Evolutionary conservation across 1,140 invertebrate genomes (phyloP).

Genomic region (Caenorhabditis tropicalis): DNA sequence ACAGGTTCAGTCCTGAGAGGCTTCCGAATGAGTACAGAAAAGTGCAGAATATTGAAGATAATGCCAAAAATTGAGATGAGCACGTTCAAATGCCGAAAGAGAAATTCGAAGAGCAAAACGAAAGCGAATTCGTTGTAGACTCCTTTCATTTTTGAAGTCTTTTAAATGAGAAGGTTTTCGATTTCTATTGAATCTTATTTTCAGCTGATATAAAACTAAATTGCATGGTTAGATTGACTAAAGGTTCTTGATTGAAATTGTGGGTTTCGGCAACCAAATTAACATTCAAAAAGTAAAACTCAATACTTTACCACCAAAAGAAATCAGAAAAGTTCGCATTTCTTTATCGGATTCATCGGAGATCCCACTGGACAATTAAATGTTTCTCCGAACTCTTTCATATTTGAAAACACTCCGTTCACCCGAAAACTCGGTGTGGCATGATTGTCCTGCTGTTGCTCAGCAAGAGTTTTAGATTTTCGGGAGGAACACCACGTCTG

Average conservation of each 20-base stretch:
- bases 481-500: background rate
- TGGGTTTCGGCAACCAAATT: background rate
- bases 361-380: constrained; percentile 74
- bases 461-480: background rate
- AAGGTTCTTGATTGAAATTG: background rate
- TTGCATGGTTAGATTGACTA: too few relatives aligned
- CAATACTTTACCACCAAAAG: too few relatives aligned
- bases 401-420: constrained; percentile 76
- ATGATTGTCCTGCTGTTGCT: background rate
- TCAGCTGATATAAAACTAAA: too few relatives aligned
- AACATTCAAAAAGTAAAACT: too few relatives aligned
- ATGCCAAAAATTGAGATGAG: background rate
- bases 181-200: too few relatives aligned
- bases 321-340: constrained; percentile 73
- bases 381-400: constrained; percentile 74
- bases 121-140: too few relatives aligned
- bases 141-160: too few relatives aligned
- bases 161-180: too few relatives aligned
- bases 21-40: background rate
- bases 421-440: constrained; percentile 73
- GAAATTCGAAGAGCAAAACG: background rate
- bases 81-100: background rate
- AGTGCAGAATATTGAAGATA: background rate
- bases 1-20: background rate
- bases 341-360: constrained; percentile 75